These are phyloP conservation scores for Sparus aurata DNA, from an alignment of 2,797 vertebrate genomes.

Conservation along the genomic window DNA sequence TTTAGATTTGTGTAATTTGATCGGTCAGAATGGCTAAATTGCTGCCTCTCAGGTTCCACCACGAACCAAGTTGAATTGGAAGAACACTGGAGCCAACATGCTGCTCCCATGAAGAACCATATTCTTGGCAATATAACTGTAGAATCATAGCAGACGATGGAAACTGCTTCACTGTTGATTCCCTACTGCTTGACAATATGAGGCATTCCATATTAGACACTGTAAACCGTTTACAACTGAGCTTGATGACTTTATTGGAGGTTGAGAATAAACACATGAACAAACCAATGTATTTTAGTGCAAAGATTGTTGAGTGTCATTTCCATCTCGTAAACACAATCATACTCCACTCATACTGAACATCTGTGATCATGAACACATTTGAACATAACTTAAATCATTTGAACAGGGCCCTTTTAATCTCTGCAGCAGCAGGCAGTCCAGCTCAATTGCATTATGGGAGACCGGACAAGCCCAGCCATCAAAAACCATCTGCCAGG, in stretches of 20 bases:
- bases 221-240: neutral
- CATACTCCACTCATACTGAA: too few relatives aligned
- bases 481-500: conserved; percentile 46
- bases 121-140: neutral
- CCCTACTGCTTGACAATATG: neutral
- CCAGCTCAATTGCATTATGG: neutral
- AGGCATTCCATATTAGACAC: neutral
- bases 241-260: too few relatives aligned
- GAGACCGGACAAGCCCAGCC: conserved; percentile 7
- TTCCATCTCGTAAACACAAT: neutral
- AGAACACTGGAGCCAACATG: neutral
- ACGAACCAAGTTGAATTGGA: neutral
- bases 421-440: conserved; percentile 2
- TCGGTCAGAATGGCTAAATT: neutral
- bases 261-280: neutral
- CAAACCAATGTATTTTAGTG: neutral
- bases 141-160: neutral
- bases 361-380: neutral
- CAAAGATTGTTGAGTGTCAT: too few relatives aligned
- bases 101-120: neutral
- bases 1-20: too few relatives aligned
- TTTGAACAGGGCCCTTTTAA: neutral
- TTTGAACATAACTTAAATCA: neutral
- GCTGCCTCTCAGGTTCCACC: neutral
- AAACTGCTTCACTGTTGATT: neutral